Percentiles rank a stretch among this genome's conserved stretches.
These are phyloP conservation scores for Cacatua alba DNA, from an alignment of 2,113 vertebrate species.

Conservation along the genomic window DNA sequence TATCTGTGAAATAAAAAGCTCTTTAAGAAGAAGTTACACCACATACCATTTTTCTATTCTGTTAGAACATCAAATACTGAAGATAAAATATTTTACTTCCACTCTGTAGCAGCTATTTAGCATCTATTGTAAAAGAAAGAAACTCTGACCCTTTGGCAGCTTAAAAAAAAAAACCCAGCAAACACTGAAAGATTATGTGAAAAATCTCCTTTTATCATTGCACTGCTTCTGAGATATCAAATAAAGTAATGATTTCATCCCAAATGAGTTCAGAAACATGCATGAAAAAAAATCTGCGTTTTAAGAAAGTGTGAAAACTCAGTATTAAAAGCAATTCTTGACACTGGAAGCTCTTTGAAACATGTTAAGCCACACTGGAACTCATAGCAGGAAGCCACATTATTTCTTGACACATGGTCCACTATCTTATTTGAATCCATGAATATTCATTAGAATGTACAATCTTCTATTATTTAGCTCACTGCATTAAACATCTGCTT, in stretches of 20 bases:
- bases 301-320: neutral
- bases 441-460: constrained; percentile 43
- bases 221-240: neutral
- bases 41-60: neutral
- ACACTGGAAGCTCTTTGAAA: neutral
- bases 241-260: neutral
- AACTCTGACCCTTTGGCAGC: neutral
- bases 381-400: neutral
- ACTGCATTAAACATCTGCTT: constrained; percentile 1
- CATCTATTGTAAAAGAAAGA: neutral
- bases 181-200: neutral
- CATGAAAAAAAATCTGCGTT: neutral
- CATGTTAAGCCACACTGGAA: neutral
- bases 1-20: constrained; percentile 18
- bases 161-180: neutral
- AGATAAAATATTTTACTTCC: neutral
- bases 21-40: neutral
- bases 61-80: neutral
- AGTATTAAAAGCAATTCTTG: neutral
- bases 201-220: neutral
- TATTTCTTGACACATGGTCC: neutral
- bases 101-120: neutral
- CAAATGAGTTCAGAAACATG: neutral
- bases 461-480: neutral
- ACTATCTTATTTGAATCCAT: neutral